Conservation (phyloP, 1,140 invertebrate genomes). For the Dermatophagoides farinae region DNA sequence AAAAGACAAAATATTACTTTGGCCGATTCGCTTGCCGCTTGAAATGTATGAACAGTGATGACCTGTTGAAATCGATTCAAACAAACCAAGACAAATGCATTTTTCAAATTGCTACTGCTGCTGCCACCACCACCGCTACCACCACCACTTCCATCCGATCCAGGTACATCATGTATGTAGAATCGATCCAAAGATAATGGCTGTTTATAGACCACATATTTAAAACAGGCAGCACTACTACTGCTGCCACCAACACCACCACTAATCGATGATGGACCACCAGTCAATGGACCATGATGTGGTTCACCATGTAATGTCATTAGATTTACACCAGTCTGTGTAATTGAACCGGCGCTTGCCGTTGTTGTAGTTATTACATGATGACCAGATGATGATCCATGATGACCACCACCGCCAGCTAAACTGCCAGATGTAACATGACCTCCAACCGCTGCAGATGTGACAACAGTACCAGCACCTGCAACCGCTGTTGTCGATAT, state of each 20-base stretch:
- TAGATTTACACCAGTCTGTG: too few species aligned
- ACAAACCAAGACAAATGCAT: slow-evolving; percentile 36
- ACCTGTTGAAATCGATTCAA: slow-evolving; percentile 39
- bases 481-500: not conserved
- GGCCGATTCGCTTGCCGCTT: slow-evolving; percentile 30
- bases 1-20: slow-evolving; percentile 28
- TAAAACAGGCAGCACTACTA: slow-evolving; percentile 20
- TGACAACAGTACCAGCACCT: not conserved
- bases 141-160: slow-evolving; percentile 31
- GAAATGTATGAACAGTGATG: slow-evolving; percentile 35
- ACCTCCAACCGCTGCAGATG: not conserved
- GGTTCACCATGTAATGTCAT: not conserved
- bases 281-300: not conserved
- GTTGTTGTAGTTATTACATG: not conserved
- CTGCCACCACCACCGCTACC: not conserved
- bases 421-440: too few species aligned
- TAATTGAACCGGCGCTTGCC: not conserved
- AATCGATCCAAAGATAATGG: slow-evolving; percentile 43
- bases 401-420: too few species aligned
- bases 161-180: slow-evolving; percentile 40
- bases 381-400: too few species aligned
- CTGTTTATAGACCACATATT: slow-evolving; percentile 42
- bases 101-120: slow-evolving; percentile 28
- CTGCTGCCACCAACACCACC: slow-evolving; percentile 22
- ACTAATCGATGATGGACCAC: slow-evolving; percentile 7